Evolutionary conservation across 1,140 invertebrate genomes (phyloP).

Genomic region (Ostrea edulis): DNA sequence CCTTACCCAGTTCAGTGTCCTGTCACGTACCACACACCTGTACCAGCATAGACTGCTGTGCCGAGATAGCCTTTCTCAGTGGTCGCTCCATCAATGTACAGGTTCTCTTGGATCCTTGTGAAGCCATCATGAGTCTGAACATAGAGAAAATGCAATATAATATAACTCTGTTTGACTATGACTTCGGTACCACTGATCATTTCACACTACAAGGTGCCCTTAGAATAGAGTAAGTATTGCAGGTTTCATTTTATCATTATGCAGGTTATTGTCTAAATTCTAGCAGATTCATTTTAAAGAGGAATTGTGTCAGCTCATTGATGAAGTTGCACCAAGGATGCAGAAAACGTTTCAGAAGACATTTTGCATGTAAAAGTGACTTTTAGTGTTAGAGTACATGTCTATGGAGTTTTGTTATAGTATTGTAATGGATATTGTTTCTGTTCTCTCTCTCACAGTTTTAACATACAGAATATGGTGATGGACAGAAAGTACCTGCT

Average conservation of each 20-base stretch:
- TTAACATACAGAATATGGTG: conserved; percentile 47
- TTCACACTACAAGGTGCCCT: conserved; percentile 40
- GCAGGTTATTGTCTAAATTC: not conserved
- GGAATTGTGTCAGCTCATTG: no score
- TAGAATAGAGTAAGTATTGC: not conserved
- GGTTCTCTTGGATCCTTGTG: conserved; percentile 38
- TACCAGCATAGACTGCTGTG: conserved; percentile 38
- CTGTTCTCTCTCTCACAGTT: conserved; percentile 38
- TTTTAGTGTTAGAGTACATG: no score
- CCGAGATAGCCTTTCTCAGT: not conserved
- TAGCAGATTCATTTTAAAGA: no score
- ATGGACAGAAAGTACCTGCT: conserved; percentile 43
- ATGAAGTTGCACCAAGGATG: no score
- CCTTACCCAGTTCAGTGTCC: not conserved
- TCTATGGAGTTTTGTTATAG: no score
- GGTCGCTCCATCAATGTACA: conserved; percentile 14
- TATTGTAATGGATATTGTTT: no score
- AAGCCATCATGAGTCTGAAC: conserved; percentile 33
- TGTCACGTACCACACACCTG: not conserved
- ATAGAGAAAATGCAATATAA: conserved; percentile 42
- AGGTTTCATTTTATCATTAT: not conserved
- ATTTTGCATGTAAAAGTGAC: no score
- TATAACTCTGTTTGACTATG: conserved; percentile 28
- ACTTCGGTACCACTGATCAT: not conserved
- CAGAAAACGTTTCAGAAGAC: no score